Evolutionary conservation across 2,888 invertebrate species (phyloP).

Genomic region (Lumbricus terrestris): DNA sequence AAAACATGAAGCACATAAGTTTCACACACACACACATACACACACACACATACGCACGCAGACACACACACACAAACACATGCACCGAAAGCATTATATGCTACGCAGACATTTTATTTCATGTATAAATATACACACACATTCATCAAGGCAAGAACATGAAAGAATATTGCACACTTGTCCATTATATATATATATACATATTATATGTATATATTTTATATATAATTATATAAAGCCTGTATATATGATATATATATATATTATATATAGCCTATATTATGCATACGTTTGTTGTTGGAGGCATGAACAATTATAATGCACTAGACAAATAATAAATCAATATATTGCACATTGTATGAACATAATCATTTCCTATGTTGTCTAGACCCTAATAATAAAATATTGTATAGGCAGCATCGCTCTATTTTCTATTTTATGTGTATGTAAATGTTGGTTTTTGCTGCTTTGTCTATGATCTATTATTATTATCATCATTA

Average conservation of each 20-base stretch:
- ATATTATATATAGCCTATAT: neutral
- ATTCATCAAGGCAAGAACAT: no score
- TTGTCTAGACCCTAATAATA: neutral
- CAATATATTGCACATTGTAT: neutral
- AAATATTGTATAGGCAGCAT: neutral
- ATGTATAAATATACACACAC: neutral
- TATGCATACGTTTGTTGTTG: neutral
- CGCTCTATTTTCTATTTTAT: neutral
- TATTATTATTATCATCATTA: no score
- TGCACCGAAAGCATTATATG: no score
- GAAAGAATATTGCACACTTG: no score
- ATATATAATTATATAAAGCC: neutral
- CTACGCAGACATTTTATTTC: neutral
- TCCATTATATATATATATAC: no score
- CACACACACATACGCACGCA: no score
- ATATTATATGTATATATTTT: no score
- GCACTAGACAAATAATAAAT: neutral
- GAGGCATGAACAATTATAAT: neutral
- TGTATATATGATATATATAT: neutral
- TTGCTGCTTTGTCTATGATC: no score
- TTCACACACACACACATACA: neutral
- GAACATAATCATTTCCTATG: neutral
- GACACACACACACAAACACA: no score
- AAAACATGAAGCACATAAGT: neutral
- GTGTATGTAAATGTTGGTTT: neutral